These are phyloP conservation scores for Danio jaintianensis DNA, from an alignment of 2,797 vertebrate genomes.

Conservation along the genomic window DNA sequence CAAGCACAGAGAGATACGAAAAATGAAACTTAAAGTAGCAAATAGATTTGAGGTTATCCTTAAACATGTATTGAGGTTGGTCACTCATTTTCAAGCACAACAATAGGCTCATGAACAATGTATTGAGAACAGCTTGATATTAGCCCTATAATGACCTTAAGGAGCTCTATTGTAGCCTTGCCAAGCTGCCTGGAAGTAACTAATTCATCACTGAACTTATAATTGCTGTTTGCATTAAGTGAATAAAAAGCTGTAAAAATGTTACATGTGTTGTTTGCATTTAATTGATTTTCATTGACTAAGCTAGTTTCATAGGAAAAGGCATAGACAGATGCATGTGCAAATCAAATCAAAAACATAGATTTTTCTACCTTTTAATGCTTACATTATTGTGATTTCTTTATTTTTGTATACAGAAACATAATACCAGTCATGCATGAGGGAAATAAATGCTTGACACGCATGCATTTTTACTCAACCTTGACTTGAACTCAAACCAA, in stretches of 20 bases:
- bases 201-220: conserved; percentile 70
- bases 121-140: conserved; percentile 45
- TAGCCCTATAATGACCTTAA: conserved; percentile 60
- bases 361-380: neutral
- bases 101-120: conserved; percentile 3
- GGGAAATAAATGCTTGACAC: neutral
- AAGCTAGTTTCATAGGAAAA: neutral
- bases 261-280: neutral
- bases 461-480: neutral
- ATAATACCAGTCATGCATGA: neutral
- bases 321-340: neutral
- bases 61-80: conserved; percentile 12
- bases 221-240: conserved; percentile 47
- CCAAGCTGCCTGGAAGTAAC: conserved; percentile 75
- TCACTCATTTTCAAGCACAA: conserved; percentile 8
- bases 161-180: conserved; percentile 64
- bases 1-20: neutral
- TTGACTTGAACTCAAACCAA: neutral
- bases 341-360: neutral
- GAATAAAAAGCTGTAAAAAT: conserved; percentile 9
- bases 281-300: neutral
- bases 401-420: neutral
- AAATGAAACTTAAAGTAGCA: neutral
- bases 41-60: neutral
- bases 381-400: neutral